phyloP scores from a whole-genome alignment of 2,888 invertebrate genomes.

The Meloe dianella region DNA sequence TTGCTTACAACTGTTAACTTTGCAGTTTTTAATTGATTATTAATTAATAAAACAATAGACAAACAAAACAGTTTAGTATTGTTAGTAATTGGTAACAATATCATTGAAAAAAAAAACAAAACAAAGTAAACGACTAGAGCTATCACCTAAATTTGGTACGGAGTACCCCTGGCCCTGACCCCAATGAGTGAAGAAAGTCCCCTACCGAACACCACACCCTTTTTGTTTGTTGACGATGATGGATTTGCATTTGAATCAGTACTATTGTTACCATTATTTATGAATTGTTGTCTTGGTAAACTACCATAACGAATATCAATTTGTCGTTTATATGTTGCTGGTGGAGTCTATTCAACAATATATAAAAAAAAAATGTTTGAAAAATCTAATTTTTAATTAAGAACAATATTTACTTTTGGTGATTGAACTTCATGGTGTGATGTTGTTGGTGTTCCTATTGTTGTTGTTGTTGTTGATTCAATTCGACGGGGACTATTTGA shows the following conservation, averaged over 20 bases:
- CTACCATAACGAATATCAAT: conserved; percentile 81
- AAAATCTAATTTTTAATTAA: no score
- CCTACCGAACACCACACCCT: conserved; percentile 79
- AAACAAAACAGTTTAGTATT: not conserved
- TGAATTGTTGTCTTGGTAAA: conserved; percentile 73
- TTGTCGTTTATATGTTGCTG: conserved; percentile 75
- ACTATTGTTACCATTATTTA: conserved; percentile 55
- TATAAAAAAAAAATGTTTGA: not conserved
- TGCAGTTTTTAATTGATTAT: not conserved
- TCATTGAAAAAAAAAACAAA: not conserved
- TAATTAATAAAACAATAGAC: not conserved
- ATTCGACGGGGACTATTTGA: conserved; percentile 49
- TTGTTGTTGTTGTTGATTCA: conserved; percentile 39
- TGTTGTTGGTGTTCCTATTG: conserved; percentile 43
- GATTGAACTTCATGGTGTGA: conserved; percentile 44
- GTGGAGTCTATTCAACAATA: conserved; percentile 69
- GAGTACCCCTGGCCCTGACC: conserved; percentile 77
- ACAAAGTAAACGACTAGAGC: conserved; percentile 45
- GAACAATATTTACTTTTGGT: conserved; percentile 48
- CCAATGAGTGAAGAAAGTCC: conserved; percentile 59
- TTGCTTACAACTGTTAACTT: conserved; percentile 15
- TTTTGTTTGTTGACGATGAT: conserved; percentile 59
- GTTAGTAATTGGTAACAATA: conserved; percentile 4
- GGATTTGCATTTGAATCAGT: conserved; percentile 54
- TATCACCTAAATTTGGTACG: conserved; percentile 89